Base-by-base conservation (phyloP, 1,140 invertebrate species). In the Argopecten irradians region DNA sequence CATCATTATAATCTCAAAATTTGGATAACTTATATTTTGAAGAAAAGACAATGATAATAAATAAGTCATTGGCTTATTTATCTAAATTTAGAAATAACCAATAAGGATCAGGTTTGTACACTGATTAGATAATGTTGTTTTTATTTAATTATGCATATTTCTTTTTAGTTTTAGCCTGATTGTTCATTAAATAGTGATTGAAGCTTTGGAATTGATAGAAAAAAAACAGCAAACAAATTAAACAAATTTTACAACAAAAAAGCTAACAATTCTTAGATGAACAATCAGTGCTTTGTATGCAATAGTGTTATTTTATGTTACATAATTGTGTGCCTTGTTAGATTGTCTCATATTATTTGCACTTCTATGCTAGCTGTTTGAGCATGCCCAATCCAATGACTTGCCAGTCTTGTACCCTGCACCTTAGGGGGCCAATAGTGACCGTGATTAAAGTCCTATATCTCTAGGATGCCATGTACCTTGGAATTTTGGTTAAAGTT, bases 301-400 rank as follows among this genome's bases (percentile, higher is more conserved):
- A 16, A n/a, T 71, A 71, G 5, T 71, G 7, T 71, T 22, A 71
- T 71, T 71, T 71, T 28, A 71, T 71, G 55, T 71, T 71, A 3
- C 5, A 71, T n/a, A 71, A 16, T 28, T 71, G 55, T 71, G 55
- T 71, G 55, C 55, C 55, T 71, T 28, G 55, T 71, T 71, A 28
- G 22, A 3, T 28, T 28, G 7, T n/a, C n/a, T 19, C 19, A 19
- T 71, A 71, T 71, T 7, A 71, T 71, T 71, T 71, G 55, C 55
- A 71, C 55, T 28, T 71, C 55, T 71, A 5, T 71, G 55, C 5
- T 71, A 71, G 55, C 55, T 71, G 55, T 71, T 71, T n/a, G 55
- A 71, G 55, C 55, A 71, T 71, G 55, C n/a, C 55, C 55, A 71
- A 71, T 71, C 55, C 55, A 71, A n/a, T 71, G 55, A 28, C 16